Base-by-base conservation (phyloP, 2,888 invertebrate species). In the Calameuta idolon region DNA sequence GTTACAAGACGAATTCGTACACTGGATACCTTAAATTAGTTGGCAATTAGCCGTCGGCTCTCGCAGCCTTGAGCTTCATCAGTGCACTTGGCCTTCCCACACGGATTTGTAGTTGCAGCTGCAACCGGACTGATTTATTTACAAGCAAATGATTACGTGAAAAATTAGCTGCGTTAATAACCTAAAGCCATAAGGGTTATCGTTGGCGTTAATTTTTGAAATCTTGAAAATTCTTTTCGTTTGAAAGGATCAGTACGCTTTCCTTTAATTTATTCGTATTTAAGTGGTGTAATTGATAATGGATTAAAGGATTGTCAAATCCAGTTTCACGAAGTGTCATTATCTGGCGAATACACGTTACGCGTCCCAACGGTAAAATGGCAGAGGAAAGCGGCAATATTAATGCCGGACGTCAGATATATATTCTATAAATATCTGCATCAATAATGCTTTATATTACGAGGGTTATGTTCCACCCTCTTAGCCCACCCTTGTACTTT, bases 11-110 rank as follows among this genome's bases (percentile, higher is more conserved):
- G 55, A 55, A 55, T 55, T 55, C 55, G 23, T 23, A 55, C 55
- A 55, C 55, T 55, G 23, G 23, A 23, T 55, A 55, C 15, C 55
- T 79, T 79, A 80, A 84, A 87, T 86, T 86, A 87, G 85, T 83
- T 84, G 84, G 85, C 84, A 87, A 88, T 88, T 88, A 87, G 85
- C 79, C 79, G 81, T 79, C 77, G 81, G 79, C 80, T 75, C 79
- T 81, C 76, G 75, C 79, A 81, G 82, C 83, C 84, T 81, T 79
- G 80, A 80, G 81, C 78, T 55, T 55, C 55, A 37, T 69, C 77
- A 68, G 73, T 79, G 81, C 81, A 83, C 87, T 87, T 84, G 86
- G 84, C 85, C 86, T 86, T 85, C 75, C 77, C 74, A 55, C 12
- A 34, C 23, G 55, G 9, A 55, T 55, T 9, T 55, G 55, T 4